Conservation (phyloP, 1,140 invertebrate species). For the Eriocheir sinensis region DNA sequence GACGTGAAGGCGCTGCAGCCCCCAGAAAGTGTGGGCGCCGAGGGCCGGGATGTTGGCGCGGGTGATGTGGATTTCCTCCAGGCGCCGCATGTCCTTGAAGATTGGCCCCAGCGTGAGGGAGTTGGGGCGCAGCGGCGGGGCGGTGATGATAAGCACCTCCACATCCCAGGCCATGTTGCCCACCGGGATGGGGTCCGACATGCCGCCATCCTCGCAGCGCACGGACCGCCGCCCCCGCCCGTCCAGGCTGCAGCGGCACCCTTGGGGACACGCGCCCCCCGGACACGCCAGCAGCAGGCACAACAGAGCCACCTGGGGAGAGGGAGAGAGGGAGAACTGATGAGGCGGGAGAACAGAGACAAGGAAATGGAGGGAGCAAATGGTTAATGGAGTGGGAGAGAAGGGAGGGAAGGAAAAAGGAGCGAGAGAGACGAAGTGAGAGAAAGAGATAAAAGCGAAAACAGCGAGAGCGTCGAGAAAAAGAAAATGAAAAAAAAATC, state of each 20-base stretch:
- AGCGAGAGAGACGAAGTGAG: background rate
- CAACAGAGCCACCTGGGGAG: slow-evolving; percentile 30
- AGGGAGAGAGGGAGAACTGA: background rate
- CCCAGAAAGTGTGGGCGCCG: slow-evolving; percentile 90
- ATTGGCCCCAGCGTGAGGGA: slow-evolving; percentile 88
- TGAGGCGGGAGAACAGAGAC: background rate
- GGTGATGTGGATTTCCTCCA: slow-evolving; percentile 89
- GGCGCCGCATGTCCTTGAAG: slow-evolving; percentile 86
- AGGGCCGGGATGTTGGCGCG: slow-evolving; percentile 90
- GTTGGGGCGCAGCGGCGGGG: slow-evolving; percentile 86
- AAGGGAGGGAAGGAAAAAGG: background rate
- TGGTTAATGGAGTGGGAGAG: background rate
- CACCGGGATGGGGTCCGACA: slow-evolving; percentile 82
- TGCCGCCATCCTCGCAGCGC: slow-evolving; percentile 84
- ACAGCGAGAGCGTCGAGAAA: background rate
- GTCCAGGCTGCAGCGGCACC: slow-evolving; percentile 81
- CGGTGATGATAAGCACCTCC: slow-evolving; percentile 87
- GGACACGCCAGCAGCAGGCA: slow-evolving; percentile 30
- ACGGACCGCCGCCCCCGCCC: slow-evolving; percentile 80
- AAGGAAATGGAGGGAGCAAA: background rate
- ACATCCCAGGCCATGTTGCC: slow-evolving; percentile 64
- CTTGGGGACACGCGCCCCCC: slow-evolving; percentile 78
- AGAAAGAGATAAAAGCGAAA: background rate
- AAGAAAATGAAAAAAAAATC: background rate
- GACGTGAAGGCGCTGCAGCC: slow-evolving; percentile 86